Evolutionary conservation across 1,140 invertebrate genomes (phyloP).

Genomic region (Pantala flavescens): DNA sequence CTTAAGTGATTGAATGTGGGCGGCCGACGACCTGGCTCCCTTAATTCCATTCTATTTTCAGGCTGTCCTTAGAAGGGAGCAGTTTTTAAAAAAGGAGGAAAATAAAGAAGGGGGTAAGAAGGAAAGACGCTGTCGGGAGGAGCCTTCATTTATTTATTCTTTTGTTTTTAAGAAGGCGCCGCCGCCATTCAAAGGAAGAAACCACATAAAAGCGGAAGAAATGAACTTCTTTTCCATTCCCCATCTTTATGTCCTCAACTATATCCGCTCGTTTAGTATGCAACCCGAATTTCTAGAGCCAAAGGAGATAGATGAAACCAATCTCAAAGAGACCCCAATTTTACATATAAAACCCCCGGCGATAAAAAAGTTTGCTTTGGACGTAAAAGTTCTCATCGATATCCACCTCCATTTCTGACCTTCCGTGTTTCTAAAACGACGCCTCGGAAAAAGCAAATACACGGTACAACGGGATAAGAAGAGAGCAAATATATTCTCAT

Average conservation of each 20-base stretch:
- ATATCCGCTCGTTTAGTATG: background rate
- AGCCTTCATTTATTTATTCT: background rate
- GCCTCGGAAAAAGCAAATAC: too few species aligned
- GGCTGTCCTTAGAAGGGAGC: background rate
- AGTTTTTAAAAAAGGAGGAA: background rate
- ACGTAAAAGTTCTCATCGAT: background rate
- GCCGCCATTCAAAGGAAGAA: background rate
- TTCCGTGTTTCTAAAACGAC: background rate
- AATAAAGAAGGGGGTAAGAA: background rate
- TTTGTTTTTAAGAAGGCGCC: background rate
- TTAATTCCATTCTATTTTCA: background rate
- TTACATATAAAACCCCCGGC: background rate
- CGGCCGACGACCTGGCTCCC: conserved; percentile 3
- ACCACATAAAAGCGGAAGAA: background rate
- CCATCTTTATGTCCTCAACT: background rate
- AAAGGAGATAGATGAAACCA: background rate
- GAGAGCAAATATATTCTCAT: too few species aligned
- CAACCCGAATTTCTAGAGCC: background rate
- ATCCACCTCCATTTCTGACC: background rate
- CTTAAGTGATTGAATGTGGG: conserved; percentile 5
- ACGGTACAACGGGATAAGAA: too few species aligned
- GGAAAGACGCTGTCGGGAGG: background rate
- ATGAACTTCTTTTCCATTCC: background rate
- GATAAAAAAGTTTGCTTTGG: background rate
- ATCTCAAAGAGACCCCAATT: background rate